Base-by-base conservation (phyloP, 2,113 vertebrate genomes). In the Procavia capensis region DNA sequence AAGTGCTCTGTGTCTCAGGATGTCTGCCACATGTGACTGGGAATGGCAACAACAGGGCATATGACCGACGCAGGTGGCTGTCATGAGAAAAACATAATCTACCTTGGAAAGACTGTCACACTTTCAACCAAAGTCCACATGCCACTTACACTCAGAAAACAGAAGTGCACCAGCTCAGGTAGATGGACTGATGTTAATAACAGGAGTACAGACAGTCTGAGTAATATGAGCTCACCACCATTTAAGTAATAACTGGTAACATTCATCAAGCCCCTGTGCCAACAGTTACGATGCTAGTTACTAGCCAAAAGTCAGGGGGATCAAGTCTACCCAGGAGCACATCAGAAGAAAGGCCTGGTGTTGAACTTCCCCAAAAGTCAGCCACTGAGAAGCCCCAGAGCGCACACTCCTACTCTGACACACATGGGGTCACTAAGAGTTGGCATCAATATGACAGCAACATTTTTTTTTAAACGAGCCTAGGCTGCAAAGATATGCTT, bases 231-330 rank as follows among this genome's bases (percentile, higher is more conserved):
- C n/a, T 36, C 68, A 16, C n/a, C 86, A 4, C 45, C 45, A 79
- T 92, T 95, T 80, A 75, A 94, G 68, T 74, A 85, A 85, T 17
- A 95, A 64, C 87, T 91, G 74, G 20, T 79, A 90, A 39, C 9
- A 47, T 47, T 76, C 63, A 78, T 45, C 47, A 76, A 47, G 39
- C 61, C 59, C 22, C 89, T 89, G 34, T 19, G 24, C 27, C 9
- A 64, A 64, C 61, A 24, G 27, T 20, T 29, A 29, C 27, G 7
- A 31, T 9, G 7, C 61, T 64, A 31, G 61, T 27, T 29, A 27
- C 27, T 64, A 64, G 10, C 61, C 61, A 31, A 27, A 64, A 31
- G 29, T 66, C 16, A 14, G 63, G 50, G 17, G 50, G 50, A 16
- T 54, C 11, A 13, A 34, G 29, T 34, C 31, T 3, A 66, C 31